These are phyloP conservation scores for Lophotis ruficrista DNA, from an alignment of 2,113 vertebrate species.

Conservation along the genomic window DNA sequence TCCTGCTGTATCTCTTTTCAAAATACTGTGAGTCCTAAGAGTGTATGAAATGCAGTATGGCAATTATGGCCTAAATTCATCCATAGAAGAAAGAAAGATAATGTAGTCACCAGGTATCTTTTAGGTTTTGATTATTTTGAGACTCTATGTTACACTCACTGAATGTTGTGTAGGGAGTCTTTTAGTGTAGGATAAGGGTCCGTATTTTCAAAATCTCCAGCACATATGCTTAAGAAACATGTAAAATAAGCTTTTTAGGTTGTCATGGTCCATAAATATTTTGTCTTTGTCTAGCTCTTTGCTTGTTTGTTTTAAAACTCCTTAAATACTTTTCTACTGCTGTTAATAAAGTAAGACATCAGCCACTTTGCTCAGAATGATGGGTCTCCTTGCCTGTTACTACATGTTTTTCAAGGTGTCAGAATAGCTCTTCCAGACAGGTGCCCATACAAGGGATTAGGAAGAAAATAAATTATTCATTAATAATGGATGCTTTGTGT, in stretches of 20 bases:
- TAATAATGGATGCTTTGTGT: not conserved
- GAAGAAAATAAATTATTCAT: not conserved
- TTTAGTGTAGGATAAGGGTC: not conserved
- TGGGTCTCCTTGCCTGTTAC: not conserved
- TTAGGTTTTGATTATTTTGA: not conserved
- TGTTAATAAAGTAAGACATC: not conserved
- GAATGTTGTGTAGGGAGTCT: not conserved
- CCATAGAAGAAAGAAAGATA: not conserved
- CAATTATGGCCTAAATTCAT: not conserved
- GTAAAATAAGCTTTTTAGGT: not conserved
- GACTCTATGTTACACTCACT: not conserved
- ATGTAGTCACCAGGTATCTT: not conserved
- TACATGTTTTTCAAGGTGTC: not conserved
- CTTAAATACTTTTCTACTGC: not conserved
- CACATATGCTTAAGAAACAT: not conserved
- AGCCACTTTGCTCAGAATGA: not conserved
- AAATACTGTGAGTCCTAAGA: not conserved
- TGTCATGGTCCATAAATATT: not conserved
- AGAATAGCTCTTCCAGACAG: not conserved
- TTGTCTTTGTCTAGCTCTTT: not conserved
- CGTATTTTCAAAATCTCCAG: not conserved
- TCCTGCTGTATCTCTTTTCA: not conserved
- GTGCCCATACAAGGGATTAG: not conserved
- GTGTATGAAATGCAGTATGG: rapidly evolving
- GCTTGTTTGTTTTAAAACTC: not conserved